A percentile compares a stretch with the other conserved stretches of the same genome.
Evolutionary conservation across 2,888 invertebrate genomes (phyloP).

Genomic region (Euzophera pinguis): DNA sequence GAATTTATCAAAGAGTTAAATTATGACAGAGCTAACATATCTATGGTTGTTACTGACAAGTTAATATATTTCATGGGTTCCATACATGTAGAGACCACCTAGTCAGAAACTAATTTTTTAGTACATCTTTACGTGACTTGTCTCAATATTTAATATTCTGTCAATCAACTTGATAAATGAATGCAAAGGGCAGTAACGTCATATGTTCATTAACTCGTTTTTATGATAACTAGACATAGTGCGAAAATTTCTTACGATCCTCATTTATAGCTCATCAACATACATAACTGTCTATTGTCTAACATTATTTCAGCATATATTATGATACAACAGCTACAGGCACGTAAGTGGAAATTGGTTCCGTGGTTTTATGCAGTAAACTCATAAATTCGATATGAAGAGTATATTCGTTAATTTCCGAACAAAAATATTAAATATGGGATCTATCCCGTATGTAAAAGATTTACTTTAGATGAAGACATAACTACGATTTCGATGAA

Average conservation of each 20-base stretch:
- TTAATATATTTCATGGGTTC: neutral
- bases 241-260: slow-evolving; percentile 2
- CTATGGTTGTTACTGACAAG: too few relatives aligned
- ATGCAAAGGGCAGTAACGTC: neutral
- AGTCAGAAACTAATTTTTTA: neutral
- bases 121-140: neutral
- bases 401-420: too few relatives aligned
- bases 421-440: too few relatives aligned
- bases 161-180: slow-evolving; percentile 3
- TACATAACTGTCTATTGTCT: slow-evolving; percentile 1
- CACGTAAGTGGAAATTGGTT: neutral
- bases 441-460: too few relatives aligned
- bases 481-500: too few relatives aligned
- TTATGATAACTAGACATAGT: neutral
- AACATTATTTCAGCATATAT: slow-evolving; percentile 1
- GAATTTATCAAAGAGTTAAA: too few relatives aligned
- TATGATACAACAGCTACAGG: neutral
- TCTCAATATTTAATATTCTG: slow-evolving; percentile 14
- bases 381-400: too few relatives aligned
- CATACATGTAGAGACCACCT: neutral
- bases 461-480: too few relatives aligned
- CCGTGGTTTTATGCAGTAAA: too few relatives aligned
- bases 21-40: too few relatives aligned
- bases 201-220: neutral
- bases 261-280: neutral